Percentiles rank a stretch among this genome's conserved stretches.
Evolutionary conservation across 2,888 invertebrate species (phyloP).

Genomic region (Himalopsyche kuldschensis): DNA sequence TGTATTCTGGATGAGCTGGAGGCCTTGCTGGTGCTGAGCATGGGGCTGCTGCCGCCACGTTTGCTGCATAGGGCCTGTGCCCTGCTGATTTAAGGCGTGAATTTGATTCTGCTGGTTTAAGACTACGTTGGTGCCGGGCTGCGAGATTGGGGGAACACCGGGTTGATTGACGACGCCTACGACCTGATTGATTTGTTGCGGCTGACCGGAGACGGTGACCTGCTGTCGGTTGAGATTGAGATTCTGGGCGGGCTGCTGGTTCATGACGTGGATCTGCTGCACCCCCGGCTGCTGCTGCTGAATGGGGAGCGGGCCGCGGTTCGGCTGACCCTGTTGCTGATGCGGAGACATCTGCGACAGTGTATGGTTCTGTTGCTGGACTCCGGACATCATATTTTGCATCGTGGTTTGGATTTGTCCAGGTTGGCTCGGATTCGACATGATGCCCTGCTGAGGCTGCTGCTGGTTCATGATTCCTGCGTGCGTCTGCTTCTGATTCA

Average conservation of each 20-base stretch:
- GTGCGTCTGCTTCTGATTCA: conserved; percentile 44
- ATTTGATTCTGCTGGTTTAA: not conserved
- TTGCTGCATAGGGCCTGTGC: conserved; percentile 44
- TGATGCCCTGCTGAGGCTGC: not conserved
- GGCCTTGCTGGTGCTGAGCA: conserved; percentile 47
- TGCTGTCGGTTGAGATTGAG: conserved; percentile 30
- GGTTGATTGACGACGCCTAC: conserved; percentile 38
- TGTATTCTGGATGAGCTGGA: conserved; percentile 58
- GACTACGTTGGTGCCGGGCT: conserved; percentile 39
- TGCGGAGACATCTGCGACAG: conserved; percentile 40
- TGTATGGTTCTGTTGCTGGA: conserved; percentile 12
- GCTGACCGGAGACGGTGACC: conserved; percentile 41
- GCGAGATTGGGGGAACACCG: not conserved
- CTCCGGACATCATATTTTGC: not conserved
- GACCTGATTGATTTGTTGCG: conserved; percentile 42
- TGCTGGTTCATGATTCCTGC: not conserved
- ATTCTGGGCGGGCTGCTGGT: conserved; percentile 11
- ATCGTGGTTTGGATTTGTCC: not conserved
- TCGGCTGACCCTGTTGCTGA: conserved; percentile 32
- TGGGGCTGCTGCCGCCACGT: conserved; percentile 51
- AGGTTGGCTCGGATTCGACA: not conserved
- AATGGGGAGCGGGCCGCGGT: conserved; percentile 35
- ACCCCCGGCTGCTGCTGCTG: conserved; percentile 46
- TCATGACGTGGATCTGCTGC: conserved; percentile 39
- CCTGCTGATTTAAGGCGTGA: conserved; percentile 40